Evolutionary conservation across 2,888 invertebrate genomes (phyloP), one percentile per base, ranked within the genome.

Genomic region (Amphimallon solstitiale): DNA sequence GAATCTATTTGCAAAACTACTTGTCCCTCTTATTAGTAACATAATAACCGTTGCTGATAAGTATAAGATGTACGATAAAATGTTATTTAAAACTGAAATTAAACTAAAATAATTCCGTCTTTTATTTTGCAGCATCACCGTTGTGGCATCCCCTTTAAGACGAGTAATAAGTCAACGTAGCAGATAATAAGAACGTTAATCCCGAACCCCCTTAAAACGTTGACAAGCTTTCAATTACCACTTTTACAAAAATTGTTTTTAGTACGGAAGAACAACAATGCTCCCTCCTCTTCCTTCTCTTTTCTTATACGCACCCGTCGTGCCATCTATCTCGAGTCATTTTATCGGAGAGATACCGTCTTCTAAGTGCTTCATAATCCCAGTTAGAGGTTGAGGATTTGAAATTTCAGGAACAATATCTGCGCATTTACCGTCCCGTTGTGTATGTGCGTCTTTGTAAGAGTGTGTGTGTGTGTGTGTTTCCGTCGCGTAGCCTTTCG

Each of bases 381-480:
- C 43, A 43, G 56, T 59, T 59, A 59, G 56, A 59, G 56, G 56
- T 59, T 59, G 56, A 59, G 56, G 56, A 59, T 59, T 59, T 59
- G 56, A 59, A 59, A 59, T 59, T 59, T 59, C 23, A 43, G 56
- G 56, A 59, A 29, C 56, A 59, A 59, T 43, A 54, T 54, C 54
- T 38, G 37, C 19, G 17, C 29, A 5, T 29, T 7, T 19, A 38
- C 19, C 17, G 54, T 21, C 38, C 37, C 12, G 12, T 23, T 40
- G 56, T 59, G 56, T 43, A 12, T 2, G 40, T 40, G 34, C 37
- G 38, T n/a, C n/a, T 34, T 34, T 17, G 14, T 3, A 19, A 34
- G 12, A 35, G 51, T 35, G 54, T 38, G 21, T 21, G 37, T 21
- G 56, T 59, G 56, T 43, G 12, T 5, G 29, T 34, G 17, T 29